Evolutionary conservation across 2,113 vertebrate species (phyloP), one percentile per base, ranked within the genome.

Genomic region (Colinus virginianus): DNA sequence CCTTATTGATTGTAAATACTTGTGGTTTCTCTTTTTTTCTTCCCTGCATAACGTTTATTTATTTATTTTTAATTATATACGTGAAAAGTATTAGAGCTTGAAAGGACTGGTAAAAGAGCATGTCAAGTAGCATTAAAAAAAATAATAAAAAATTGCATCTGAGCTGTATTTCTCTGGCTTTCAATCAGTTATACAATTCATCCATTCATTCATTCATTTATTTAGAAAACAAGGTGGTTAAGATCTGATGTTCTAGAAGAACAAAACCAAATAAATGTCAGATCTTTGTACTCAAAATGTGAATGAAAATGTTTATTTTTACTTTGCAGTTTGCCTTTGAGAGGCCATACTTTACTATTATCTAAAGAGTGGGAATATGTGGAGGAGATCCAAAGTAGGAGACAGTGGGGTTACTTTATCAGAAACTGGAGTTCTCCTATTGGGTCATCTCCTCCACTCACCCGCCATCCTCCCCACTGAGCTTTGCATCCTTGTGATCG

Each of bases 311-410:
- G 36, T 88, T 86, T 62, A 59, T 48, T 88, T 95, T 96, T 63
- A 96, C 93, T 93, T 96, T 95, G 95, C 96, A 96, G 94, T 96
- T 96, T 96, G 96, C 92, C 90, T 96, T 93, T 95, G 77, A 95
- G 92, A 87, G 94, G 89, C 91, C 81, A 75, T 96, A 94, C 86
- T 95, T 90, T 97, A 84, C 94, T 97, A n/a, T 96, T 92, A 93
- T 79, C 93, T 96, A 95, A 91, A 93, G 90, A 90, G 95, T 97
- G 94, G 96, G 95, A 94, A 70, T 95, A 95, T 64, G 94, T 96
- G 95, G 95, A 96, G 94, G 94, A 96, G 94, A 95, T 96, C 90
- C 90, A 96, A 94, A 95, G 94, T 96, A 96, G 95, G 95, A 97
- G 94, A 96, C 93, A 90, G 87, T 89, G 88, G 95, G 92, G 95